phyloP scores from a whole-genome alignment of 2,797 vertebrate genomes.

The Chloroceryle amazona region DNA sequence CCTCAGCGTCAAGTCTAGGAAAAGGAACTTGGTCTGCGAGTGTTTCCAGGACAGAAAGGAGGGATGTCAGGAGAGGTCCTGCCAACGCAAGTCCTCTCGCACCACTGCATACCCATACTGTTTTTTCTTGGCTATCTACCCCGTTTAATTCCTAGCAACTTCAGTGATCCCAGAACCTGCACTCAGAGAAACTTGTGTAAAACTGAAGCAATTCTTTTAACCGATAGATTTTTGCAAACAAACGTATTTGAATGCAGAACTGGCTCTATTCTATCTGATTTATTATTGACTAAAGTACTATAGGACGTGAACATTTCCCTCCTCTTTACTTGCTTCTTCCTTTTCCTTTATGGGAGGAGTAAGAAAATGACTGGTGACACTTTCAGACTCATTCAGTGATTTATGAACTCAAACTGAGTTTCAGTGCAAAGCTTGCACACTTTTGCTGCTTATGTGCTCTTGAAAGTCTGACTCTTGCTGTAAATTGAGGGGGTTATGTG shows the following conservation, averaged over 20 bases:
- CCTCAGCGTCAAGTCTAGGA: background rate
- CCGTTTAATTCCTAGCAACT: background rate
- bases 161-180: background rate
- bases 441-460: background rate
- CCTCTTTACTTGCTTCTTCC: accelerated
- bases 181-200: background rate
- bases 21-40: background rate
- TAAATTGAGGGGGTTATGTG: background rate
- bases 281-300: background rate
- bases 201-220: background rate
- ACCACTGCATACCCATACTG: too few species aligned
- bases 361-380: background rate
- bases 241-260: background rate
- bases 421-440: background rate
- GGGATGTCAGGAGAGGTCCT: background rate
- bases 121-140: background rate
- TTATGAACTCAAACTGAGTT: background rate
- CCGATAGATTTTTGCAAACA: background rate
- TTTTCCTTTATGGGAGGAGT: background rate
- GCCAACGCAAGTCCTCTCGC: background rate
- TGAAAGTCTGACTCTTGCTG: background rate
- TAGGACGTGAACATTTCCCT: background rate
- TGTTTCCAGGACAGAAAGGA: background rate
- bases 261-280: background rate
- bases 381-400: background rate